Base-by-base conservation (phyloP, 2,113 vertebrate genomes). In the Corvus cornix region DNA sequence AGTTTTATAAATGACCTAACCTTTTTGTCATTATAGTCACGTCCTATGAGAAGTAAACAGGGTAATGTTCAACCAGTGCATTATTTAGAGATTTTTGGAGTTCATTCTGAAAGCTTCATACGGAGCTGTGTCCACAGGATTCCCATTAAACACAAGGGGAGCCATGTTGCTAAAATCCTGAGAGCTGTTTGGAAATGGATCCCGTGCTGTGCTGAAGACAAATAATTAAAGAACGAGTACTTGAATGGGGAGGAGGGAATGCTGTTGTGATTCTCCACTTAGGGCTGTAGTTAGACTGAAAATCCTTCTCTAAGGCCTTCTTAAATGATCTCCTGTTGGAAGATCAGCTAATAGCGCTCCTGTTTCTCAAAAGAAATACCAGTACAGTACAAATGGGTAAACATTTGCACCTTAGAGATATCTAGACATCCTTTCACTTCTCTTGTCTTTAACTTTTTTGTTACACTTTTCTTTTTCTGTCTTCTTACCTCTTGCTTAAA, bases 131-230 rank as follows among this genome's bases (percentile, higher is more conserved):
- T 72, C 94, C 44, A 37, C 93, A 89, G 96, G 96, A 97, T 94
- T 96, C 82, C 90, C 93, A 96, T 97, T 97, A 97, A 96, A 86
- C 96, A 80, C 95, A 73, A 96, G 89, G 92, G 93, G 96, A 96
- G 92, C 75, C 1, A 12, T 9, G 22, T 84, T 88, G 95, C 95
- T 97, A 35, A 97, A 96, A 93, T 86, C 95, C 92, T 87, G 87
- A 69, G 82, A 95, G 94, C 87, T 58, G 63, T 89, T 93, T 77
- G 82, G 69, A 96, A 96, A 85, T 66, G 89, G 69, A 55, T 92
- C 84, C 85, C 95, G 21, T 93, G 95, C 97, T 97, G 97, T 35
- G 97, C 84, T 89, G 93, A 90, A 90, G 95, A 96, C 48, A 89
- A 84, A 94, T 93, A 90, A 95, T 93, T 88, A 95, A 96, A 96